Conservation (phyloP, 53 echinoderm and acorn worm species). For the Patiria pectinifera region DNA sequence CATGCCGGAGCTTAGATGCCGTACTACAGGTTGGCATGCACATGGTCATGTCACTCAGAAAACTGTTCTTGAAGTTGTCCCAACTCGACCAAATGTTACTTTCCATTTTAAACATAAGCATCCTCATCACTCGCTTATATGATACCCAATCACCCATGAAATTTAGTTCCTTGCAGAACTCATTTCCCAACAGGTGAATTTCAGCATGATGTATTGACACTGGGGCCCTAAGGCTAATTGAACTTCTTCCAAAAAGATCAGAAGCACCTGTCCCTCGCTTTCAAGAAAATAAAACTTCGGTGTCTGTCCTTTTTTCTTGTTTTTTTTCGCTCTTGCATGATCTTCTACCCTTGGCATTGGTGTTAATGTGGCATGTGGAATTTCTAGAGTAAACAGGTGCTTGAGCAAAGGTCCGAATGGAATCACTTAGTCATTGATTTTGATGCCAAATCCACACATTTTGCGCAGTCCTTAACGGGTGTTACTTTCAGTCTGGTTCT, state of each 20-base stretch:
- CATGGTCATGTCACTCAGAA: too few relatives aligned
- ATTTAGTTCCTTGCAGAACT: neutral
- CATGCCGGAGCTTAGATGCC: too few relatives aligned
- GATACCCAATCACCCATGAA: neutral
- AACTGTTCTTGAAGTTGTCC: too few relatives aligned
- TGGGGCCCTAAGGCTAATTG: neutral
- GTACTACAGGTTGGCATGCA: too few relatives aligned
- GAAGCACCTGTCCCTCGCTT: slow-evolving; percentile 22
- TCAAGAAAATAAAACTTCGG: neutral
- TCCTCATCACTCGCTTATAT: neutral
- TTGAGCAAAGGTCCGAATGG: neutral
- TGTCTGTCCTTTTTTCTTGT: too few relatives aligned
- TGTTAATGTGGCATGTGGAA: slow-evolving; percentile 26
- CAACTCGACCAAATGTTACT: neutral
- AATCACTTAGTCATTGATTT: neutral
- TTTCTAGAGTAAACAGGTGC: slow-evolving; percentile 3
- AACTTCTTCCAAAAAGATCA: slow-evolving; percentile 7
- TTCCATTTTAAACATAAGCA: neutral
- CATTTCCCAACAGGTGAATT: neutral
- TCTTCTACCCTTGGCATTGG: neutral
- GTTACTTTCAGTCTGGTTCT: neutral
- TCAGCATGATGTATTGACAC: slow-evolving; percentile 23
- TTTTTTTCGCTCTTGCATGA: slow-evolving; percentile 1
- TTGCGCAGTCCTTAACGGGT: neutral
- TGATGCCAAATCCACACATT: neutral